Conservation (phyloP, 2,113 vertebrate species). For the Riparia riparia region DNA sequence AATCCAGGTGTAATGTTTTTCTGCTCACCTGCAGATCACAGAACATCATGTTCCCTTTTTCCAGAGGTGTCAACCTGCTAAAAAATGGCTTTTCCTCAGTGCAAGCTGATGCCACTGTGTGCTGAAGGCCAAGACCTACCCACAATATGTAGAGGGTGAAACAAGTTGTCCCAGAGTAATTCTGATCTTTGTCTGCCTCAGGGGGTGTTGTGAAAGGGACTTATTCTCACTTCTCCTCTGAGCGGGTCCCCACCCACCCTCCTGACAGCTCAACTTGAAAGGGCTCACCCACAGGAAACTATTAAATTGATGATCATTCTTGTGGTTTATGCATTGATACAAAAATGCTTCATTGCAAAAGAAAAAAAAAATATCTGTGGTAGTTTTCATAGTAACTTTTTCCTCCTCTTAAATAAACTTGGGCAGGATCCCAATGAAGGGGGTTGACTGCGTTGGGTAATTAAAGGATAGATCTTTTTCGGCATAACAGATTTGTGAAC, state of each 20-base stretch:
- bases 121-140: constrained; percentile 17
- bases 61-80: background rate
- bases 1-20: background rate
- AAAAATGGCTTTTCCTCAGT: background rate
- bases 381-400: constrained; percentile 77
- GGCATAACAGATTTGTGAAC: constrained; percentile 48
- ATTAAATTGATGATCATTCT: constrained; percentile 78
- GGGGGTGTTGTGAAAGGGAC: constrained; percentile 34
- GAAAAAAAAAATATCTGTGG: constrained; percentile 16
- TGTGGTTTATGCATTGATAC: constrained; percentile 77
- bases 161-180: background rate
- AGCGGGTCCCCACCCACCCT: constrained; percentile 35
- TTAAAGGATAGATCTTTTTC: constrained; percentile 45
- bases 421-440: constrained; percentile 63
- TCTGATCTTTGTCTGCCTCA: constrained; percentile 12
- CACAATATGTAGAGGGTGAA: background rate
- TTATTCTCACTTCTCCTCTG: constrained; percentile 20
- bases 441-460: constrained; percentile 53
- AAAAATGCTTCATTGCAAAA: constrained; percentile 59
- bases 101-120: background rate
- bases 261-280: constrained; percentile 74
- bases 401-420: constrained; percentile 77
- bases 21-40: constrained; percentile 17
- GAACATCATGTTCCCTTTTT: background rate
- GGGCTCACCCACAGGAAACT: constrained; percentile 73